Evolutionary conservation across 2,113 vertebrate genomes (phyloP).

Genomic region (Cervus canadensis): DNA sequence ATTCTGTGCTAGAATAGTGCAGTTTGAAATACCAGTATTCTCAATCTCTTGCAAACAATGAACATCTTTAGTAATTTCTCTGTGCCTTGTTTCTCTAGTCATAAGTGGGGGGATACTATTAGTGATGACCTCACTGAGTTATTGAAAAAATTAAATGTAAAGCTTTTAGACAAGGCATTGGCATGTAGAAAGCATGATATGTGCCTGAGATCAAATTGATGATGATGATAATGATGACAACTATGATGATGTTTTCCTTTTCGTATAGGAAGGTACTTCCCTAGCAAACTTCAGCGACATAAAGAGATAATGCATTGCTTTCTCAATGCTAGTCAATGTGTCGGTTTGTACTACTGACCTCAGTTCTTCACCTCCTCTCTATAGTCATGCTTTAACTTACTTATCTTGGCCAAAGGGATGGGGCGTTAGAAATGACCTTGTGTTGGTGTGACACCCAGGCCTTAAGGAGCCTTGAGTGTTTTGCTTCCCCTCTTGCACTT

Average conservation of each 20-base stretch:
- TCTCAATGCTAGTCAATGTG: background rate
- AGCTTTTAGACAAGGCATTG: background rate
- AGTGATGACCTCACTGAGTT: background rate
- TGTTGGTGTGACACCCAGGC: background rate
- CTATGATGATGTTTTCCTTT: background rate
- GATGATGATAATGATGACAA: background rate
- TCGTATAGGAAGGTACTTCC: background rate
- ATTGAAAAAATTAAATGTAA: background rate
- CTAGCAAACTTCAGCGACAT: background rate
- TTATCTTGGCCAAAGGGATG: background rate
- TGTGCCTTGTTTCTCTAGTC: background rate
- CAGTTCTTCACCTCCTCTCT: background rate
- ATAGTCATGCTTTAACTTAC: background rate
- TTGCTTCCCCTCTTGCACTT: background rate
- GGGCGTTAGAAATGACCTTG: background rate
- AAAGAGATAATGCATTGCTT: background rate
- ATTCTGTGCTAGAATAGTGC: background rate
- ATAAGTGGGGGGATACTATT: rapidly evolving
- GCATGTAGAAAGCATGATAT: background rate
- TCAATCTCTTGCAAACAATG: background rate
- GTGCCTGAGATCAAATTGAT: background rate
- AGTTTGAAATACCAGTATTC: background rate
- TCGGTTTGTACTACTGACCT: background rate
- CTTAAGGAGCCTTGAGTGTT: background rate
- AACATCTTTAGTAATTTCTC: background rate